phyloP scores from a whole-genome alignment of 1,140 invertebrate genomes.

The Drosophila insularis region DNA sequence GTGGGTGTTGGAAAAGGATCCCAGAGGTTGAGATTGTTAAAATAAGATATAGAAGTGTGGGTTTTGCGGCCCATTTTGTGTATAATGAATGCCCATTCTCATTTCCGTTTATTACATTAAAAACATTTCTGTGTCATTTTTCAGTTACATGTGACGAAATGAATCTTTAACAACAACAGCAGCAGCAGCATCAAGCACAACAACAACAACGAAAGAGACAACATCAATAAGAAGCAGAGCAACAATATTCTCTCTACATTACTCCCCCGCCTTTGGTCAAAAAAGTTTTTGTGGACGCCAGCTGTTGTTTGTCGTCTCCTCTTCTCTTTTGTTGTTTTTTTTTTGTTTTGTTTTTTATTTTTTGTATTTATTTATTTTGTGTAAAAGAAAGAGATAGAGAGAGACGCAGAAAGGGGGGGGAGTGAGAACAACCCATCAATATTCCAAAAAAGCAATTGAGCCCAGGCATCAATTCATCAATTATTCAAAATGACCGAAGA shows the following conservation, averaged over 20 bases:
- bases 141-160: conserved; percentile 62
- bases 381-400: conserved; percentile 18
- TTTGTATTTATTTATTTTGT: conserved; percentile 40
- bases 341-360: conserved; percentile 46
- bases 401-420: conserved; percentile 20
- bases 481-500: conserved; percentile 92
- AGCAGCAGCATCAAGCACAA: too few species aligned
- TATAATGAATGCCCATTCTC: conserved; percentile 38
- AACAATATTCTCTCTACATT: conserved; percentile 21
- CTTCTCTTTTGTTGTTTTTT: conserved; percentile 39
- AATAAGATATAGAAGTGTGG: background rate
- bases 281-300: conserved; percentile 39
- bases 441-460: conserved; percentile 79
- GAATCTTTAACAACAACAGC: conserved; percentile 55
- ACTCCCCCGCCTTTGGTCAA: background rate
- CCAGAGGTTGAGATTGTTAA: background rate
- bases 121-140: conserved; percentile 58
- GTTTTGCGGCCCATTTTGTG: background rate
- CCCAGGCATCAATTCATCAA: conserved; percentile 74
- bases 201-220: conserved; percentile 28
- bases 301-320: conserved; percentile 3
- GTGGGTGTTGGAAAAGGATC: background rate
- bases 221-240: conserved; percentile 30
- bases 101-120: conserved; percentile 56
- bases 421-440: conserved; percentile 65